A percentile compares a stretch with the other conserved stretches of the same genome.
These are phyloP conservation scores for Eupristina koningsbergeri DNA, from an alignment of 1,140 invertebrate genomes.

Conservation along the genomic window DNA sequence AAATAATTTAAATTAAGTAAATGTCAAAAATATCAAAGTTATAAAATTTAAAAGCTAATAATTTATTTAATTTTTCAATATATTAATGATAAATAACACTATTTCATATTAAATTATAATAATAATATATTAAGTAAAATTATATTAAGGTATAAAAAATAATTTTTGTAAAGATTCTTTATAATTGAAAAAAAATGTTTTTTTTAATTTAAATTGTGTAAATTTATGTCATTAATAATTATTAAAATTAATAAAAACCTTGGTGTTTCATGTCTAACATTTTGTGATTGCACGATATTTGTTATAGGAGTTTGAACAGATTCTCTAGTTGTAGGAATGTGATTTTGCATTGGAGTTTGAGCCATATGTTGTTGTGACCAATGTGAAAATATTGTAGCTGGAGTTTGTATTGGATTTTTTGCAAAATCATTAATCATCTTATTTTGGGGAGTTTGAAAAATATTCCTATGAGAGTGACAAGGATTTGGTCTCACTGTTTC, in stretches of 20 bases:
- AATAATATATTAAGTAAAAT: too few relatives aligned
- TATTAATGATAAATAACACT: too few relatives aligned
- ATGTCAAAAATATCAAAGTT: too few relatives aligned
- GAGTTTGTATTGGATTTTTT: constrained; percentile 58
- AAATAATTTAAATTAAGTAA: too few relatives aligned
- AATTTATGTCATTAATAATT: background rate
- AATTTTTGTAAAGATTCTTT: background rate
- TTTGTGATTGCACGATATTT: constrained; percentile 52
- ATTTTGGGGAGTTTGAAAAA: constrained; percentile 65
- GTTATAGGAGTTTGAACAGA: constrained; percentile 54
- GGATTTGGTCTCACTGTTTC: constrained; percentile 57
- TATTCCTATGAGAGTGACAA: constrained; percentile 63
- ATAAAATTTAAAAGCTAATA: too few relatives aligned
- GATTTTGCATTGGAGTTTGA: constrained; percentile 60
- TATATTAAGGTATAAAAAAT: too few relatives aligned
- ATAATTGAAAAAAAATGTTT: background rate
- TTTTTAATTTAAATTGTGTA: background rate
- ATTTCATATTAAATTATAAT: too few relatives aligned
- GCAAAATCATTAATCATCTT: constrained; percentile 51
- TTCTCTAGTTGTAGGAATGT: constrained; percentile 40
- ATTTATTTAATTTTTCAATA: too few relatives aligned
- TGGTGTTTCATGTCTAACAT: constrained; percentile 52
- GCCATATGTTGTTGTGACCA: constrained; percentile 56
- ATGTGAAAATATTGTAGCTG: constrained; percentile 60
- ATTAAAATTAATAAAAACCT: constrained; percentile 54